A percentile compares a stretch with the other conserved stretches of the same genome.
phyloP scores from a whole-genome alignment of 2,113 vertebrate species.

The Kobus ellipsiprymnus region DNA sequence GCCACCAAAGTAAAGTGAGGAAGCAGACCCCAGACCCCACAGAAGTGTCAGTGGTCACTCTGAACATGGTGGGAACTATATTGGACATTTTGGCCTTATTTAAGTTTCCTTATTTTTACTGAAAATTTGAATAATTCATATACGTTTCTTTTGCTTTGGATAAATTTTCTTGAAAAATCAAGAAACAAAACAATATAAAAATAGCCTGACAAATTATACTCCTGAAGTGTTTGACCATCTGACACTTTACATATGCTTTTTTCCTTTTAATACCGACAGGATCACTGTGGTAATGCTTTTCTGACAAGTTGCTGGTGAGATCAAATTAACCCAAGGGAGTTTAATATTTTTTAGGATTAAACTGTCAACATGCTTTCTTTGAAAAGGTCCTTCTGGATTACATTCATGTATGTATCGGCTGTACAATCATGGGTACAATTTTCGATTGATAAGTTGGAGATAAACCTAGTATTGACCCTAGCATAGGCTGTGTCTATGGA shows the following conservation, averaged over 20 bases:
- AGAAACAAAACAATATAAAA: not conserved
- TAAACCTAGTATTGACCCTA: not conserved
- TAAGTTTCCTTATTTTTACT: not conserved
- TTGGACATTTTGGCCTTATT: not conserved
- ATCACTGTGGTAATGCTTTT: not conserved
- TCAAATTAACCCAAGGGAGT: not conserved
- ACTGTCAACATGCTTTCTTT: not conserved
- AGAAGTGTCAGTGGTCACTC: not conserved
- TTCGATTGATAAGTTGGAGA: not conserved
- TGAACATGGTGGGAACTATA: not conserved
- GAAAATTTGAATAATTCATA: not conserved
- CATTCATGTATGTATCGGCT: not conserved
- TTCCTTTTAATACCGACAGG: not conserved
- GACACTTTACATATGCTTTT: not conserved
- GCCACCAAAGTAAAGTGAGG: not conserved
- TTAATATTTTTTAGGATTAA: not conserved
- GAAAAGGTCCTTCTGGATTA: not conserved
- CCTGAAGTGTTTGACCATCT: not conserved
- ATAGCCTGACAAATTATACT: not conserved
- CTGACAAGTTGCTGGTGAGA: not conserved
- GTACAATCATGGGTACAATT: not conserved
- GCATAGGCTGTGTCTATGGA: not conserved
- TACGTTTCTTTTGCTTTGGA: not conserved
- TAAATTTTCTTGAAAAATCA: not conserved
- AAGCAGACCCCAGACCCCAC: not conserved